Base-by-base conservation (phyloP, 2,797 vertebrate species). In the Coilia nasus region DNA sequence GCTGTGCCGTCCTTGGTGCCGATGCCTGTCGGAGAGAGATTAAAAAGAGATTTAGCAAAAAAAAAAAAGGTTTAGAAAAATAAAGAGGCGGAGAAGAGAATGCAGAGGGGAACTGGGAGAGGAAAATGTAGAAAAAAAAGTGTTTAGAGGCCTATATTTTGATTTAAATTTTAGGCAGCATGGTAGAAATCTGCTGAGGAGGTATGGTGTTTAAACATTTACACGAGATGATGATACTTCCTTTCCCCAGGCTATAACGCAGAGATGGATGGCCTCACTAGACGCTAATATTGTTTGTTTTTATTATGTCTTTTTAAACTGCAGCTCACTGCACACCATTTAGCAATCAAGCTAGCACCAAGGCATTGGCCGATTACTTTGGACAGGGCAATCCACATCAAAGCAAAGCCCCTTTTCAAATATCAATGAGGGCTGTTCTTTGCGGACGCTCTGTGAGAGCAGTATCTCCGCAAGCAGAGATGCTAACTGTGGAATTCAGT, bases 1-100 rank as follows among this genome's bases (percentile, higher is more conserved):
- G 96, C 96, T 0, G 95, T 96, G 31, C 94, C 96, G 81, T 97
- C 96, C 86, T 86, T 93, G 1, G 96, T 96, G 87, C 94, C 90
- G 83, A 97, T 96, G 90, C 96, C 96, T 97, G 10, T 1, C 81
- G 86, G 85, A 15, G 64, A 67, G 80, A 31, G 28, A 41, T 41
- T 41, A 41, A 41, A 41, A 41, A 41, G 35, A 5, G 35, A 41
- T 54, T 10, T 54, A 54, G 14, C 46, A 47, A 47, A 47, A 54
- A 54, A 54, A 54, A 14, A 54, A 54, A 9, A 54, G 50, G 7
- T 14, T 54, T 54, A 54, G 7, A 54, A 9, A 54, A 54, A 54
- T 2, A 54, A 14, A 54, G 50, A 54, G 50, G 50, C 50, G 50
- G 31, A 35, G 41, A 75, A 3, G 25, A 35, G 25, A 71, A 31